Base-by-base conservation (phyloP, 2,797 vertebrate genomes). In the Myripristis jacobus region DNA sequence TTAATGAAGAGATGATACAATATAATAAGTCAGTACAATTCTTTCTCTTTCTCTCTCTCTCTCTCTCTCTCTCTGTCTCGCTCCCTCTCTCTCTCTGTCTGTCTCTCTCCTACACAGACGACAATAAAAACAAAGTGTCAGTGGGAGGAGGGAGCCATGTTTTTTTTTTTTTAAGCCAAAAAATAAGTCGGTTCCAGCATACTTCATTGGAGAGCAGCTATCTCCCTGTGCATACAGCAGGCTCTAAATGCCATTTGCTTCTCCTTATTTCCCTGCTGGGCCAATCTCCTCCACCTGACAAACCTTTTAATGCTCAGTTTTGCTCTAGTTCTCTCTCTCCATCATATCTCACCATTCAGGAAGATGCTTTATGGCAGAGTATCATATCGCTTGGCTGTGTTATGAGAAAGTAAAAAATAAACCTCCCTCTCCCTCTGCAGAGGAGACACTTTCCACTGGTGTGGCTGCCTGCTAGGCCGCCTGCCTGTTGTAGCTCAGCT, bases 221-320 rank as follows among this genome's bases (percentile, higher is more conserved):
- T 84, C 70, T 82, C 51, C 24, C 41, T 52, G 58, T 66, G 66
- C 75, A 80, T 78, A 58, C 66, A 70, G 64, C 71, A 55, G 54
- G 46, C 57, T 74, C 58, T 73, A 74, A 86, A 87, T 85, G 70
- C 44, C 59, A 71, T 89, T 67, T 84, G 19, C 69, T 60, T 69
- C 46, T 70, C 61, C 16, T 72, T 53, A 75, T 84, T 57, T 52
- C 36, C 48, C 57, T 64, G 47, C 59, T 51, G 56, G 62, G 70
- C 47, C 51, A 75, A 70, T 74, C 51, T 50, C 55, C 22, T 53
- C 60, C 51, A 70, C 71, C 81, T 80, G 73, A 83, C 73, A 87
- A 73, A 78, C 62, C 70, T 71, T 70, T 66, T 62, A 86, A 75
- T 79, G 61, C 60, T 59, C 46, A 56, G 71, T 79, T 87, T 70